Conservation (phyloP, 2,113 vertebrate genomes). For the Tetrax tetrax region DNA sequence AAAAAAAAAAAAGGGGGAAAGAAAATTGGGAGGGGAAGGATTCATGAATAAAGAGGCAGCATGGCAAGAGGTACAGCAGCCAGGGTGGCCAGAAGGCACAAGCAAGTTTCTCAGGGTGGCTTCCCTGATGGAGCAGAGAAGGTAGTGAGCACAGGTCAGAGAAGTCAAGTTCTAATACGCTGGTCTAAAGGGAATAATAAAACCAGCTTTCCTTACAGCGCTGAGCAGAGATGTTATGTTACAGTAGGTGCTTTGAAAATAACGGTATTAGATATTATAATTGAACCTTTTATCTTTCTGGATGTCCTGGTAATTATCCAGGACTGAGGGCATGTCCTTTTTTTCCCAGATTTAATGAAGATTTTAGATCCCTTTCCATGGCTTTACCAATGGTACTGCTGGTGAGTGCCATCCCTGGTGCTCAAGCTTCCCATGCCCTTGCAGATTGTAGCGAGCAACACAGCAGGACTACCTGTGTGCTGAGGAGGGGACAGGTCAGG, state of each 20-base stretch:
- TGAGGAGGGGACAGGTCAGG: background rate
- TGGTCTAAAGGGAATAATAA: background rate
- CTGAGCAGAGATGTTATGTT: background rate
- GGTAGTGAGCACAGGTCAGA: background rate
- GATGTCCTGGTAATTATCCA: background rate
- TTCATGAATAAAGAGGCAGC: conserved; percentile 30
- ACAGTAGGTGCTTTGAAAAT: background rate
- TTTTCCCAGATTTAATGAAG: background rate
- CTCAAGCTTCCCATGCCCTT: background rate
- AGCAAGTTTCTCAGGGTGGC: background rate
- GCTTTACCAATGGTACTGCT: background rate
- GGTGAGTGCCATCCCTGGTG: rapidly evolving
- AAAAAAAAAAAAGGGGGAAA: background rate
- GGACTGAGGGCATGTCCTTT: background rate
- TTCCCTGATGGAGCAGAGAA: background rate
- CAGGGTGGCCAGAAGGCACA: background rate
- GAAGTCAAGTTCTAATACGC: background rate
- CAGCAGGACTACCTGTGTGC: rapidly evolving
- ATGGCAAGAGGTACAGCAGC: background rate
- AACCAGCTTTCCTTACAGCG: background rate
- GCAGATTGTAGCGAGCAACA: background rate
- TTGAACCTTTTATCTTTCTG: background rate
- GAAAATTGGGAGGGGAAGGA: background rate
- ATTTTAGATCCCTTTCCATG: background rate
- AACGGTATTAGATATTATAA: background rate